phyloP scores from a whole-genome alignment of 1,140 invertebrate species.

The Kradibia gibbosae region DNA sequence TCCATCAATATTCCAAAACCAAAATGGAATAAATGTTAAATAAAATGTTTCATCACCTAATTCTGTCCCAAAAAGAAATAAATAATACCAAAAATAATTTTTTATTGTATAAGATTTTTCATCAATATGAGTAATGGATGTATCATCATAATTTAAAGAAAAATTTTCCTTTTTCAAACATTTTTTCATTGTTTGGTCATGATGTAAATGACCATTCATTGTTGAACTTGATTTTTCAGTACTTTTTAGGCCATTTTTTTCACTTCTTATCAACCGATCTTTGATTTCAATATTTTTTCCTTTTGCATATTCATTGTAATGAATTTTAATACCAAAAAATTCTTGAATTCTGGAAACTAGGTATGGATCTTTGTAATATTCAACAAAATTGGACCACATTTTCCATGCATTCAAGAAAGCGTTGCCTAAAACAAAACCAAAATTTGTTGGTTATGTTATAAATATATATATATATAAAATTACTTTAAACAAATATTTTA shows the following conservation, averaged over 20 bases:
- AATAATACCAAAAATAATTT: conserved; percentile 90
- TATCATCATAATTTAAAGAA: conserved; percentile 49
- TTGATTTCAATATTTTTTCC: conserved; percentile 5
- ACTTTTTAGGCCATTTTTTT: conserved; percentile 25
- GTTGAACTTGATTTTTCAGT: not conserved
- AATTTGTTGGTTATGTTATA: conserved; percentile 12
- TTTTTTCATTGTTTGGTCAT: conserved; percentile 30
- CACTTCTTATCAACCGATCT: not conserved
- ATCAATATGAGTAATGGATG: conserved; percentile 4
- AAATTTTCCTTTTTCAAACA: conserved; percentile 20
- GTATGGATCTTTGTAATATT: conserved; percentile 79
- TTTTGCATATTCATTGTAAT: conserved; percentile 54
- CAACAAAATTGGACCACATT: conserved; percentile 68
- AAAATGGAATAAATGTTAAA: conserved; percentile 88
- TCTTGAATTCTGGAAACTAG: conserved; percentile 82
- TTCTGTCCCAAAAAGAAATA: conserved; percentile 87
- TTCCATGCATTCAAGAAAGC: conserved; percentile 46
- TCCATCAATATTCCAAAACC: conserved; percentile 93
- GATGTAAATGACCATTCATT: conserved; percentile 27
- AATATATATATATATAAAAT: too few species aligned
- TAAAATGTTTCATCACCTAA: conserved; percentile 93
- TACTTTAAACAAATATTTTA: too few species aligned
- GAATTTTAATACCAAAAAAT: conserved; percentile 79
- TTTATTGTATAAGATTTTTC: conserved; percentile 73
- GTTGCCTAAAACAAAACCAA: conserved; percentile 29